Base-by-base conservation (phyloP, 2,113 vertebrate genomes). In the Galemys pyrenaicus region DNA sequence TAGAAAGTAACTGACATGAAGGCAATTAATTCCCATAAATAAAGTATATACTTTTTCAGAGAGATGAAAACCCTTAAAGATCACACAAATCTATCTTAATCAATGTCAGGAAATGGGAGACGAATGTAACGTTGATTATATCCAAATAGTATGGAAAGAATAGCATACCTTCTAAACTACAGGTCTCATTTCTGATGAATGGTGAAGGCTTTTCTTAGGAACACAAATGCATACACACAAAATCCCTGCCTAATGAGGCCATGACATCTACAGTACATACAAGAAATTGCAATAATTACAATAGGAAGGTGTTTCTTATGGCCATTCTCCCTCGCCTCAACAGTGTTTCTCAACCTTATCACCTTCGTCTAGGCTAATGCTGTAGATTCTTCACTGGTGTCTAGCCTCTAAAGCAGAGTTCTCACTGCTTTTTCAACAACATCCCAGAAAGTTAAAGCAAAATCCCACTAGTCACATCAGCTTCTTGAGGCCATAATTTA, bases 241-340 rank as follows among this genome's bases (percentile, higher is more conserved):
- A 95, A 89, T 80, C 41, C 17, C 64, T 82, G 30, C 58, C 87
- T 89, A 95, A 93, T 93, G 91, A 97, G 96, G 82, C 77, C 78
- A 92, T 56, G 74, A 94, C 91, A 92, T 93, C 65, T 96, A 56
- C 12, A 86, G 91, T 30, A 73, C 92, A 94, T 70, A 90, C 15
- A 95, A 95, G 89, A 49, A 95, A 91, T 9, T 84, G 67, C 87
- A 89, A 84, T 92, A 95, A 91, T 92, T 95, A 89, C 68, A 51
- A 62, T 20, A 70, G 60, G 30, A 87, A 94, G 60, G 71, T 87
- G 7, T 58, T 77, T 64, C 49, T 64, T 15, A 13, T 1, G 71
- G 49, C 22, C 3, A 19, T 15, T 80, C 20, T 73, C 46, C 17
- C 37, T 77, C 24, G 41, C 26, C 64, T 73, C 9, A 1, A 37